Conservation (phyloP, 2,797 vertebrate genomes). For the Phataginus tetradactyla region DNA sequence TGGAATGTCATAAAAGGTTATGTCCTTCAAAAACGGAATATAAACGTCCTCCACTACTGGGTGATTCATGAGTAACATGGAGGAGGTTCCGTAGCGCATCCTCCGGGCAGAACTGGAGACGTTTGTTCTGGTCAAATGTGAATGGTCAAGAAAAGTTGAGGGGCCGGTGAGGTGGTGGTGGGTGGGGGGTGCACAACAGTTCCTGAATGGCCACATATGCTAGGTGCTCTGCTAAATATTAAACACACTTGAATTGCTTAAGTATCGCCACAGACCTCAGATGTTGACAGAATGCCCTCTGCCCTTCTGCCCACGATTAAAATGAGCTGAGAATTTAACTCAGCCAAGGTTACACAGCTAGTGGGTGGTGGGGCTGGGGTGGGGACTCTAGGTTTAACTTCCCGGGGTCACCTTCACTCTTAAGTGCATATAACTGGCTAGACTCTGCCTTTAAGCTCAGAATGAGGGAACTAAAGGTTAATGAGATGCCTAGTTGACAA, state of each 20-base stretch:
- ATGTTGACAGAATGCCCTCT: background rate
- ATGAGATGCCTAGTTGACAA: background rate
- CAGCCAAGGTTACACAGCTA: background rate
- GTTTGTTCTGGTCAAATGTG: background rate
- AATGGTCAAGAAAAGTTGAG: background rate
- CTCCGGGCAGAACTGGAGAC: background rate
- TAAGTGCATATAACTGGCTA: background rate
- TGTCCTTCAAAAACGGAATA: background rate
- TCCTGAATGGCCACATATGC: background rate
- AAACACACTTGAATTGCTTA: slow-evolving; percentile 6
- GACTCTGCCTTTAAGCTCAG: background rate
- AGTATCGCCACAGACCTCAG: background rate
- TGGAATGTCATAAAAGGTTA: background rate
- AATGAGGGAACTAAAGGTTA: background rate
- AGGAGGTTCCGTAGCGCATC: background rate
- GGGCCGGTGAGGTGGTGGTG: background rate
- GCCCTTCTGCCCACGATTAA: background rate
- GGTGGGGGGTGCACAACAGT: fast-evolving
- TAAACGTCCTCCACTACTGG: background rate
- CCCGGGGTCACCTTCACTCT: background rate
- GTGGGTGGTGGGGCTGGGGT: background rate
- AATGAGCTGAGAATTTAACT: background rate
- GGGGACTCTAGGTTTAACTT: background rate
- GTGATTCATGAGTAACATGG: background rate
- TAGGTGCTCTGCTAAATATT: background rate